Evolutionary conservation across 53 echinoderm and acorn worm genomes (phyloP), one percentile per base, ranked within the genome.

Genomic region (Holothuria scabra): DNA sequence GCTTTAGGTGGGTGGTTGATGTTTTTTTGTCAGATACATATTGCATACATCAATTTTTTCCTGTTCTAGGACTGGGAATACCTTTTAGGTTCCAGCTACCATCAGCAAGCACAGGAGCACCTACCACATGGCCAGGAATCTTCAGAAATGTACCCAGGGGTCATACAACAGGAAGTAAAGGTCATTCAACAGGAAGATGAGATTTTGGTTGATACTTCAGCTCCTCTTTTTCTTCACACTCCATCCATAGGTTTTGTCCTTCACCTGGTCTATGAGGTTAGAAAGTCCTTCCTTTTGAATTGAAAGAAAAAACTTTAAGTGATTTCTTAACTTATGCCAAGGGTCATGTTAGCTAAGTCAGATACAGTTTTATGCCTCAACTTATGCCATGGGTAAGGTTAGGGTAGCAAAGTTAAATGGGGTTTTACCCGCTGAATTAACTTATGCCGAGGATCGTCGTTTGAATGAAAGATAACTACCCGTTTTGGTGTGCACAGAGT

Each of bases 231-330:
- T 62, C 38, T 28, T 16, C 88, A 96, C 84, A 92, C 94, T 29
- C 90, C 97, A 16, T 80, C 93, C 12, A 61, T 96, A 48, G 65
- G 85, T 5, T 92, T 90, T 86, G 90, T 89, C 19, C 83, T 96
- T 26, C 97, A 96, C 90, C 87, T 94, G 38, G 92, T 96, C 5
- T 96, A 94, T 56, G 97, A 96, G 97, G 97, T 94, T 81, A 67
- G 74, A 25, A 41, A 35, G 35, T 35, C 35, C 6, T 35, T 35
- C 35, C 35, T 35, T 35, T 35, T 35, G 35, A 41, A 41, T 41
- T 41, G 6, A 41, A 41, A 41, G 6, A 41, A 41, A 41, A 6
- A 2, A 41, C 8, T 41, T 41, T 41, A 5, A 41, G 10, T 8
- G 3, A 41, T 41, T 10, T 41, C 41, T 41, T 41, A 10, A 41